These are phyloP conservation scores for Trachythela sp. DNA, from an alignment of 64 coral and sea anemone genomes.

Conservation along the genomic window DNA sequence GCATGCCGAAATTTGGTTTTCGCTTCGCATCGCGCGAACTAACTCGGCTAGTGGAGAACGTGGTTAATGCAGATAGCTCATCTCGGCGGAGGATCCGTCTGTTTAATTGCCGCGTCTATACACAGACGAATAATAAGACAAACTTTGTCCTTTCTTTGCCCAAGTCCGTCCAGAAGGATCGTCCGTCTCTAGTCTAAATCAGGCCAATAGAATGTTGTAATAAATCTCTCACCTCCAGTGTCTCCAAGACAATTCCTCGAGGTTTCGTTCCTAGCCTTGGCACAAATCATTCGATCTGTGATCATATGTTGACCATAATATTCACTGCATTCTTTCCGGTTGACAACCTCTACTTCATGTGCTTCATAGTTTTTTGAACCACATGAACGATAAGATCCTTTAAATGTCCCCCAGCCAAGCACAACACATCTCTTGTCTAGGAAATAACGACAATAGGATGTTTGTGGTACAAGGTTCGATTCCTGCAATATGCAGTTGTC, in stretches of 20 bases:
- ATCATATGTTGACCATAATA: conserved; percentile 5
- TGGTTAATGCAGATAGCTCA: no score
- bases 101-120: no score
- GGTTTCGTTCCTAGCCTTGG: background rate
- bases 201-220: no score
- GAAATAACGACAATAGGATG: background rate
- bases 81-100: no score
- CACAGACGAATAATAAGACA: no score
- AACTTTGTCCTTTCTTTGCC: no score
- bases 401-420: background rate
- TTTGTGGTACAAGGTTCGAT: background rate
- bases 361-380: background rate
- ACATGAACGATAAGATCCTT: background rate
- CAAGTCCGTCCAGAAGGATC: no score
- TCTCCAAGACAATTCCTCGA: background rate
- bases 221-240: conserved; percentile 7
- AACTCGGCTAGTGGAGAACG: no score
- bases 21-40: no score
- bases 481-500: no score
- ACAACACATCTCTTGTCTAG: background rate
- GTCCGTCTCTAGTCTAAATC: no score
- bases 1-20: no score
- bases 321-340: background rate
- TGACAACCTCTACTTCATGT: background rate
- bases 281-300: background rate